Evolutionary conservation across 2,113 vertebrate species (phyloP), one percentile per base, ranked within the genome.

Genomic region (Eulemur macaco): DNA sequence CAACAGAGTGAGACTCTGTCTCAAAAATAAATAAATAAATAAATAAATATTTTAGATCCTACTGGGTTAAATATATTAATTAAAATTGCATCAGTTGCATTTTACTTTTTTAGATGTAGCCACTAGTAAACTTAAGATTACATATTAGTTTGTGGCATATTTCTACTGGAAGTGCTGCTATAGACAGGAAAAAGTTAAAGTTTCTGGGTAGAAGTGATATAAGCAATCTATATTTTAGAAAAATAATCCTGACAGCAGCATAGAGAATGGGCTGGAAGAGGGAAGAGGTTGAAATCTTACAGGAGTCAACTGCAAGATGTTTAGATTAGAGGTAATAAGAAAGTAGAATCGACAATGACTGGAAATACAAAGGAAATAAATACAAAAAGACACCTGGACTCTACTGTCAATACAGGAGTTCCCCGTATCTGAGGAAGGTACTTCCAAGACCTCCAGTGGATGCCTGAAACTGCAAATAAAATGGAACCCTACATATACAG

Each of bases 41-140:
- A 39, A 39, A 39, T 23, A 90, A 89, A 73, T 34, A 54, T 27
- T 91, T 93, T 11, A 84, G 80, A 63, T 71, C 45, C 29, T 54
- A 77, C 0, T 85, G 31, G 76, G 37, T 94, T 94, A 96, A 95
- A 68, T 71, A 76, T 27, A 77, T 21, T 86, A 94, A 91, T 82
- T 91, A 18, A 91, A 91, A 95, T 58, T 37, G 18, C 21, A 88
- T 8, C 23, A 29, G 18, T 74, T 91, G 91, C 66, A 89, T 74
- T 80, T 91, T 91, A 60, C 27, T 68, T 78, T 83, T 39, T 47
- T 15, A 76, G 91, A 42, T 87, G 23, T 87, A 47, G 21, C 68
- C 89, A 66, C 39, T 86, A 89, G 42, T 84, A 92, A 76, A 64
- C 45, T 88, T 63, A 81, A 86, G 27, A 94, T 86, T 54, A 56